Conservation (phyloP, 2,113 vertebrate genomes). For the Donacobius atricapilla region DNA sequence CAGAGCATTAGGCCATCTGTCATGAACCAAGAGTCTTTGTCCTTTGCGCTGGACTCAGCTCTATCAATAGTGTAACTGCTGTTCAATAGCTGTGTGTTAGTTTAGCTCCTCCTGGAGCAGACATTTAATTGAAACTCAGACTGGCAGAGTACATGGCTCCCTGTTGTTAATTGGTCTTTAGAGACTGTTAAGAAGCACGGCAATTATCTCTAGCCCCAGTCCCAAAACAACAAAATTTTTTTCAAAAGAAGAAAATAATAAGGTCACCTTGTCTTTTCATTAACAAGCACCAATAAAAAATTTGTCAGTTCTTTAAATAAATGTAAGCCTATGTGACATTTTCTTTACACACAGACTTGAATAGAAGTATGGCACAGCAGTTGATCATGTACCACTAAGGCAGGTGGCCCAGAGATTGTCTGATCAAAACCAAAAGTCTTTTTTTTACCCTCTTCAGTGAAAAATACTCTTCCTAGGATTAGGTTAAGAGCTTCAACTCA, state of each 20-base stretch:
- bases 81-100: background rate
- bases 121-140: slow-evolving; percentile 62
- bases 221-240: background rate
- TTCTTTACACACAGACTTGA: background rate
- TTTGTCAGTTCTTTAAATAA: background rate
- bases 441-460: background rate
- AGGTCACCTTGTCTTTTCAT: slow-evolving; percentile 35
- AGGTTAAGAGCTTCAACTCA: background rate
- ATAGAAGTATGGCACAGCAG: background rate
- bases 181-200: slow-evolving; percentile 49
- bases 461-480: background rate
- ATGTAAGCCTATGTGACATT: background rate
- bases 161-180: slow-evolving; percentile 68
- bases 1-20: slow-evolving; percentile 41
- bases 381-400: background rate
- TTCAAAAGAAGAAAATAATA: background rate
- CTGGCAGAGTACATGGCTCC: slow-evolving; percentile 39
- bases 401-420: background rate
- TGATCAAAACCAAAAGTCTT: background rate
- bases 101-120: slow-evolving; percentile 33
- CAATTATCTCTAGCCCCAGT: slow-evolving; percentile 46
- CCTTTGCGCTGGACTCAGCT: slow-evolving; percentile 14
- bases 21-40: background rate
- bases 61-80: slow-evolving; percentile 7
- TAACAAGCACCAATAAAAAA: slow-evolving; percentile 8